Conservation (phyloP, 35 echinoderm and acorn worm genomes). For the Eucidaris tribuloides region DNA sequence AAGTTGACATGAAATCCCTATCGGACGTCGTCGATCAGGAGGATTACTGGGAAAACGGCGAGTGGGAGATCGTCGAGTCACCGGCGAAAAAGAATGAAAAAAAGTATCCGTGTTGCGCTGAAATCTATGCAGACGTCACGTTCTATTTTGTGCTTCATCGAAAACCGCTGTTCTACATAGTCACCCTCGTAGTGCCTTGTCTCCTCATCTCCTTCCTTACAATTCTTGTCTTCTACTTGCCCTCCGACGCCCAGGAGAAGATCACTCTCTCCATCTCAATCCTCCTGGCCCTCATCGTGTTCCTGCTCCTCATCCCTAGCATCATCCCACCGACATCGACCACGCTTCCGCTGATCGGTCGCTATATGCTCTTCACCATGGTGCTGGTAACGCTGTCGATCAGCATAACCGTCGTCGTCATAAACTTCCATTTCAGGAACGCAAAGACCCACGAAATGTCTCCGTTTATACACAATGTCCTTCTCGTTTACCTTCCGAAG, state of each 20-base stretch:
- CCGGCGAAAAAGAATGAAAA: constrained; percentile 38
- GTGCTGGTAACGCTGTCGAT: constrained; percentile 93
- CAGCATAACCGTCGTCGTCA: constrained; percentile 84
- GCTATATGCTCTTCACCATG: constrained; percentile 99
- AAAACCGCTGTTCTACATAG: constrained; percentile 91
- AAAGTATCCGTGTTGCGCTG: constrained; percentile 75
- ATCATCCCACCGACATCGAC: constrained; percentile 98
- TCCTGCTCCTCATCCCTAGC: constrained; percentile 86
- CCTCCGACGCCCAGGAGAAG: constrained; percentile 93
- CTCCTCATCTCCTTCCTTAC: constrained; percentile 93
- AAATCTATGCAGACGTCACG: constrained; percentile 76
- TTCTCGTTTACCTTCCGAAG: constrained; percentile 64
- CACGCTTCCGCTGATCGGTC: constrained; percentile 87
- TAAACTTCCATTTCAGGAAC: constrained; percentile 88
- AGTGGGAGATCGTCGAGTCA: constrained; percentile 94
- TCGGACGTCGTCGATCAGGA: constrained; percentile 73
- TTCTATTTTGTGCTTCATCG: constrained; percentile 79
- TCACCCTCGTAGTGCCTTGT: constrained; percentile 83
- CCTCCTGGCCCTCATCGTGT: constrained; percentile 97
- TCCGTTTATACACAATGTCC: constrained; percentile 51
- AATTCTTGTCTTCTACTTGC: constrained; percentile 90
- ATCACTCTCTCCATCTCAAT: constrained; percentile 96
- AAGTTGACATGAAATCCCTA: constrained; percentile 54
- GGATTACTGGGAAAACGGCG: constrained; percentile 88
- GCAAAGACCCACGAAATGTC: constrained; percentile 82